phyloP scores from a whole-genome alignment of 2,113 vertebrate species.

The Dicentrarchus labrax region DNA sequence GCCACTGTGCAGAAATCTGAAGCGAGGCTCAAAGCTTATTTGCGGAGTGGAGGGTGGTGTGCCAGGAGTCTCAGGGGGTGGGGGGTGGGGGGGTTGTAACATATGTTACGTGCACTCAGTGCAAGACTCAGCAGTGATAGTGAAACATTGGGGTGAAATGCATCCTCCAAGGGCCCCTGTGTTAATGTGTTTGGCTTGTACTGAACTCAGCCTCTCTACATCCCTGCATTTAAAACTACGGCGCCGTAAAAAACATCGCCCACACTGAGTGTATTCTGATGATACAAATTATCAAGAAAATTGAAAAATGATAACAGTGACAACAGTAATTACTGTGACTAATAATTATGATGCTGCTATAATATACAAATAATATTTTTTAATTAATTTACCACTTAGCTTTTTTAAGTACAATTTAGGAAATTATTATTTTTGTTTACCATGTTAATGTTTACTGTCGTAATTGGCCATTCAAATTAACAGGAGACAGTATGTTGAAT shows the following conservation, averaged over 20 bases:
- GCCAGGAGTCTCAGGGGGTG: slow-evolving; percentile 60
- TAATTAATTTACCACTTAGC: slow-evolving; percentile 20
- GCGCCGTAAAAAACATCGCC: slow-evolving; percentile 8
- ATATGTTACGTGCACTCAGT: slow-evolving; percentile 75
- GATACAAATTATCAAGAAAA: slow-evolving; percentile 42
- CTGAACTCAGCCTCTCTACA: slow-evolving; percentile 74
- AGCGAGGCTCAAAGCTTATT: slow-evolving; percentile 75
- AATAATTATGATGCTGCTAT: slow-evolving; percentile 27
- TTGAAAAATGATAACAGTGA: slow-evolving; percentile 14
- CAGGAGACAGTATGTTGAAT: neutral
- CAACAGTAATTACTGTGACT: slow-evolving; percentile 33
- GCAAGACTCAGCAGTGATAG: slow-evolving; percentile 70
- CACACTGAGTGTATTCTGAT: slow-evolving; percentile 39
- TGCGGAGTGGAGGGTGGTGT: slow-evolving; percentile 66
- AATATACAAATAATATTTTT: slow-evolving; percentile 32
- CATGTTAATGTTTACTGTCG: slow-evolving; percentile 33
- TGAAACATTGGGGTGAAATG: slow-evolving; percentile 76
- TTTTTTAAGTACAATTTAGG: slow-evolving; percentile 30
- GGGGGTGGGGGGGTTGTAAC: slow-evolving; percentile 50
- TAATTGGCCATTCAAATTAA: slow-evolving; percentile 11
- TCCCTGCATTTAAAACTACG: slow-evolving; percentile 32
- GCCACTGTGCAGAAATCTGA: slow-evolving; percentile 65
- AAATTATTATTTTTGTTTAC: slow-evolving; percentile 32
- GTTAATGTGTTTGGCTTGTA: slow-evolving; percentile 80
- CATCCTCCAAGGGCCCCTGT: slow-evolving; percentile 72